These are phyloP conservation scores for Gyrodactylus salaris DNA, from an alignment of 1,140 invertebrate genomes.

Conservation along the genomic window DNA sequence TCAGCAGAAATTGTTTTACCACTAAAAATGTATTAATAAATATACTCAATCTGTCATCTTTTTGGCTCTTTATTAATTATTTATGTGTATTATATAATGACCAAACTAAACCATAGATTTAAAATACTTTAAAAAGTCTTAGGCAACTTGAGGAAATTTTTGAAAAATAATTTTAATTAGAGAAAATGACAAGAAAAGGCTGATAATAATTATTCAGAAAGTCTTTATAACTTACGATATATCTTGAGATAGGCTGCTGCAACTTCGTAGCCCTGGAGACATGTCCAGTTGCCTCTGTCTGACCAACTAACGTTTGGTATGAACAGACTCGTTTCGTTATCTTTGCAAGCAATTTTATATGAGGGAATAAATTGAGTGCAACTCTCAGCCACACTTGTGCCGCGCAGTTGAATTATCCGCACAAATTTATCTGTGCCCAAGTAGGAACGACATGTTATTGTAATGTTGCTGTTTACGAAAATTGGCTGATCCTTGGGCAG, in stretches of 20 bases:
- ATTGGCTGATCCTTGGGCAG: background rate
- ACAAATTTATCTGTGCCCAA: background rate
- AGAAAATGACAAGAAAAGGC: too few relatives aligned
- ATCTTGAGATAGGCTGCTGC: background rate
- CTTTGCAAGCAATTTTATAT: background rate
- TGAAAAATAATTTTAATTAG: too few relatives aligned
- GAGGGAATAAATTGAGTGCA: background rate
- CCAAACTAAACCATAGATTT: too few relatives aligned
- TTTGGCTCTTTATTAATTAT: too few relatives aligned
- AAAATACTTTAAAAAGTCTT: too few relatives aligned
- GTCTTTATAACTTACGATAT: background rate
- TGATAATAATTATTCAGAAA: background rate
- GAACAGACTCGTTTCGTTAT: background rate
- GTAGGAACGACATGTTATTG: background rate
- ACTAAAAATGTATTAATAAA: too few relatives aligned
- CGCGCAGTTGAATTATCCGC: background rate
- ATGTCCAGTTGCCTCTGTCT: background rate
- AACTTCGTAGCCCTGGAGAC: background rate
- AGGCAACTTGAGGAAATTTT: too few relatives aligned
- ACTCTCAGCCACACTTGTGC: background rate
- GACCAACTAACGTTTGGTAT: background rate
- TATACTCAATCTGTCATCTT: too few relatives aligned
- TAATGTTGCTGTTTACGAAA: background rate
- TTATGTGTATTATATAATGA: too few relatives aligned
- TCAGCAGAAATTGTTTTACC: too few relatives aligned